Percentiles rank a stretch among this genome's conserved stretches.
These are phyloP conservation scores for Yponomeuta sedellus DNA, from an alignment of 2,888 invertebrate species.

Conservation along the genomic window DNA sequence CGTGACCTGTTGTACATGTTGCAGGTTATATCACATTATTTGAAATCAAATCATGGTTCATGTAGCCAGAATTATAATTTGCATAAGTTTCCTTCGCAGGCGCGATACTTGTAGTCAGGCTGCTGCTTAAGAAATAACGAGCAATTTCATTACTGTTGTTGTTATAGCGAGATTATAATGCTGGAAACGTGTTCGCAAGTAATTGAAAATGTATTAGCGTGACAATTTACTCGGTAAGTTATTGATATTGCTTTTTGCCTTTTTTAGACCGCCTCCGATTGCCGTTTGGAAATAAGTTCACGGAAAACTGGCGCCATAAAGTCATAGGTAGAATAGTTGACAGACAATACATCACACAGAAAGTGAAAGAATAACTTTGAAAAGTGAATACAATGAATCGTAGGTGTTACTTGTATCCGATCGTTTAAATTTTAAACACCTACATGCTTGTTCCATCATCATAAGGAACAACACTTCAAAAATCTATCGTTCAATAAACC, in stretches of 20 bases:
- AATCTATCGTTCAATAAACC: neutral
- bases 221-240: conserved; percentile 3
- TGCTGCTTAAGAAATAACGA: neutral
- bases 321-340: neutral
- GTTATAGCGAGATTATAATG: neutral
- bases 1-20: too few relatives aligned
- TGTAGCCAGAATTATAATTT: too few relatives aligned
- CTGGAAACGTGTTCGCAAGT: neutral
- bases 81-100: neutral
- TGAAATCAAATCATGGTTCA: too few relatives aligned
- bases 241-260: conserved; percentile 7
- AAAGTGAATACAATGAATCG: neutral
- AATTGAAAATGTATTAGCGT: conserved; percentile 10
- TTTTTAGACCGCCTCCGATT: neutral
- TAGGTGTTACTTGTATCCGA: neutral
- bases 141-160: neutral
- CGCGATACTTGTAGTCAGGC: neutral
- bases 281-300: neutral
- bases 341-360: neutral
- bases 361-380: neutral
- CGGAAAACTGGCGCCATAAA: neutral
- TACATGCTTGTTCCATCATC: neutral
- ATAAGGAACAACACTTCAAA: neutral
- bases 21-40: too few relatives aligned
- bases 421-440: neutral